These are phyloP conservation scores for Acanthoscelides obtectus DNA, from an alignment of 2,888 invertebrate species.

Conservation along the genomic window DNA sequence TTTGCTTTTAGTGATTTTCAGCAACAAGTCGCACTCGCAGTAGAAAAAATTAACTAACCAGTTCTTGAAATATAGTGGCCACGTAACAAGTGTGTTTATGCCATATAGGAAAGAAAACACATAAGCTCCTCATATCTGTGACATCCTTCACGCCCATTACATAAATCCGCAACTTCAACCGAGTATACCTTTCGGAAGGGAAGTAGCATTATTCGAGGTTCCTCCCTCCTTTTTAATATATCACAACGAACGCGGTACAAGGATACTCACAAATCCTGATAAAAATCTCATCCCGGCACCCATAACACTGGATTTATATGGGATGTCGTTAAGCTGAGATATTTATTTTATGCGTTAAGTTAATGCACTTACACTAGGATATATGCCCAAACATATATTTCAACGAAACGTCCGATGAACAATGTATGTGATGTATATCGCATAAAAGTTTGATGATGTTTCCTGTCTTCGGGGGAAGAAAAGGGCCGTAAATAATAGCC, in stretches of 20 bases:
- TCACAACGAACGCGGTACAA: background rate
- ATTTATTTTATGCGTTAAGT: slow-evolving; percentile 2
- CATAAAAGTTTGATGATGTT: background rate
- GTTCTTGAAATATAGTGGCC: no score
- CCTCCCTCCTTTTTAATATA: background rate
- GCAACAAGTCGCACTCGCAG: no score
- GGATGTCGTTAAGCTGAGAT: slow-evolving; percentile 1
- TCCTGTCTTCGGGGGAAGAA: background rate
- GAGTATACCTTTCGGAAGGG: background rate
- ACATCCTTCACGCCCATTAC: no score
- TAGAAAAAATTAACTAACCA: no score
- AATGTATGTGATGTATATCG: background rate
- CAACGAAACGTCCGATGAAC: background rate
- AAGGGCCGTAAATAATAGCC: background rate
- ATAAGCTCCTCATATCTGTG: no score
- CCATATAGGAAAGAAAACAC: no score
- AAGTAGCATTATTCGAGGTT: background rate
- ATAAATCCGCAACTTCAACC: no score
- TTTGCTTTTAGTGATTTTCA: no score
- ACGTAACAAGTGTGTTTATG: no score
- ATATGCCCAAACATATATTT: background rate
- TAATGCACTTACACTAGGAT: background rate
- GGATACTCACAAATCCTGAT: slow-evolving; percentile 1
- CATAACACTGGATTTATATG: slow-evolving; percentile 3
- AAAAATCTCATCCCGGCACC: background rate